Percentiles rank a stretch among this genome's conserved stretches.
Conservation (phyloP, 2,113 vertebrate species). For the Semnornis frantzii region DNA sequence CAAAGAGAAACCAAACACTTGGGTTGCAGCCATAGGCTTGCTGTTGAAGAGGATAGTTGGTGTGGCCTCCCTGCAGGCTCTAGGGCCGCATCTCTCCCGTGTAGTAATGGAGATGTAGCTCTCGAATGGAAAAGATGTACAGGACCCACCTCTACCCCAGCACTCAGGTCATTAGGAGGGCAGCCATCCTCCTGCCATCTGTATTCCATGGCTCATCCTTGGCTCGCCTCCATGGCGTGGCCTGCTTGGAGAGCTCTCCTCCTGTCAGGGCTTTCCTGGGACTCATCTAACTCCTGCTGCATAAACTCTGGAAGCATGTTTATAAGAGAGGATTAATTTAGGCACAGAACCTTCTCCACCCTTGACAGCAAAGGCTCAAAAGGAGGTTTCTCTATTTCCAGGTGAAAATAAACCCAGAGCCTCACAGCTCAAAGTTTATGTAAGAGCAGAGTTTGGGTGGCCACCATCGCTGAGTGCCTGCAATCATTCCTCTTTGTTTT, state of each 20-base stretch:
- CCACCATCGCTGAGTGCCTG: not conserved
- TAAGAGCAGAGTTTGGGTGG: not conserved
- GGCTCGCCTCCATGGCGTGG: not conserved
- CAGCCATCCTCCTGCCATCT: not conserved
- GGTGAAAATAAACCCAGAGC: conserved; percentile 25
- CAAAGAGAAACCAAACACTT: not conserved
- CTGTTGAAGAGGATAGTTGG: not conserved
- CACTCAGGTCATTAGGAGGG: not conserved
- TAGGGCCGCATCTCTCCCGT: not conserved
- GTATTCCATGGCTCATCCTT: not conserved
- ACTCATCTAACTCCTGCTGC: conserved; percentile 55
- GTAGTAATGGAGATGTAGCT: not conserved
- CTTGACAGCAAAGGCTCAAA: not conserved
- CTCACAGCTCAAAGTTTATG: not conserved
- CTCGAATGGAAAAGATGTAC: not conserved
- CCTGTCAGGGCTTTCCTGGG: conserved; percentile 56
- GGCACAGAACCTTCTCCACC: conserved; percentile 1
- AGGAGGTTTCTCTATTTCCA: conserved; percentile 32
- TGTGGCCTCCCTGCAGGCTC: not conserved
- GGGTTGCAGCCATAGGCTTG: not conserved
- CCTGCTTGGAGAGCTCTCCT: conserved; percentile 3
- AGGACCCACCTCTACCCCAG: not conserved
- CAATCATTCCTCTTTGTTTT: not conserved
- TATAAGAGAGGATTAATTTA: conserved; percentile 66
- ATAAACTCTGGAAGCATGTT: conserved; percentile 71